Evolutionary conservation across 2,113 vertebrate species (phyloP), one percentile per base, ranked within the genome.

Genomic region (Cochlearius cochlearius): DNA sequence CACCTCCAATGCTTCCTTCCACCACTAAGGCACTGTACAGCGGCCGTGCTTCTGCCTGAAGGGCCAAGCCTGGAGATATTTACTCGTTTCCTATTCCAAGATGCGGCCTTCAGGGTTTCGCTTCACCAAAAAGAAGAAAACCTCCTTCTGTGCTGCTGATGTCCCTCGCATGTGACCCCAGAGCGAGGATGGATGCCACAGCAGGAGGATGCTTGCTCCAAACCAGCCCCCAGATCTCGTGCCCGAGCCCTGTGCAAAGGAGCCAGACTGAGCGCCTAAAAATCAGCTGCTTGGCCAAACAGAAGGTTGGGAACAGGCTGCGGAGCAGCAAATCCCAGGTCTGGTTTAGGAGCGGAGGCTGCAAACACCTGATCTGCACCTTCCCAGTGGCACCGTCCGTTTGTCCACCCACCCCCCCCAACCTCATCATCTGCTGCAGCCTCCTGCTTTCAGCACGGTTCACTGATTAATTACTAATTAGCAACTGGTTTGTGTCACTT

Each of bases 391-490:
- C 32, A 30, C 39, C 5, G 0, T 21, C 41, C 4, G 0, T 62
- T 83, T 59, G 8, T 23, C 18, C 16, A 9, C 18, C 10, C 15
- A 10, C 15, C 15, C 20, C 12, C 5, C 41, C 38, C 41, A 38
- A 10, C 63, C 5, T 15, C 19, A 7, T 84, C 73, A 80, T 62
- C 86, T 94, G 86, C 67, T 36, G n/a, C 34, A 38, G 39, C 52
- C 68, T 64, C 41, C 83, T 56, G 53, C 74, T 49, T 45, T 56
- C 53, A 5, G 34, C 60, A 53, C 27, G 5, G 26, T 58, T 87
- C 69, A 19, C 75, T 69, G 81, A 45, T 86, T 92, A 88, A 73
- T 82, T 71, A 73, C 92, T 92, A 81, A 94, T 96, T 93, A 95
- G 76, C 86, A 76, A 81, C 85, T 84, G 81, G 76, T 90, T 78